A percentile compares a stretch with the other conserved stretches of the same genome.
Conservation (phyloP, 53 echinoderm and acorn worm species). For the Mesocentrotus franciscanus region DNA sequence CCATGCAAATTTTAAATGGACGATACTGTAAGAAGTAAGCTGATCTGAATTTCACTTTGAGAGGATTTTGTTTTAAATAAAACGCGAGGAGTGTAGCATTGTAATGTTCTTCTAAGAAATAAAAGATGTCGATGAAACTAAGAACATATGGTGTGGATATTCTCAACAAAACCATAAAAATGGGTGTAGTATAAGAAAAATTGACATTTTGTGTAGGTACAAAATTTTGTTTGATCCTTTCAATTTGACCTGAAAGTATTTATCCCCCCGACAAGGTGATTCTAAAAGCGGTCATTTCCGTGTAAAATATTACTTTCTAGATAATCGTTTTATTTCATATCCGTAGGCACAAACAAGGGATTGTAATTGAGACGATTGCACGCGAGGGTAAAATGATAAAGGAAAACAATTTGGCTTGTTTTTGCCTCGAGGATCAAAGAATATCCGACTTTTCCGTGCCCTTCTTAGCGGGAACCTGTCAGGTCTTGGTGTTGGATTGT, state of each 20-base stretch:
- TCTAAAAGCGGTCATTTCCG: neutral
- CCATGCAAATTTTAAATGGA: neutral
- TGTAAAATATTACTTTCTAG: constrained; percentile 28
- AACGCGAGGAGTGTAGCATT: too few species aligned
- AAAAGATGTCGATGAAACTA: too few species aligned
- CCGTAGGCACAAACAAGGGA: constrained; percentile 36
- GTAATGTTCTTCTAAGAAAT: too few species aligned
- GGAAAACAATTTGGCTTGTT: constrained; percentile 32
- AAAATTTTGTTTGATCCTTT: neutral
- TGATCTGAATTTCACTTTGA: too few species aligned
- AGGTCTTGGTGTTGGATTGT: neutral
- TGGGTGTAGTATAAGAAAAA: too few species aligned
- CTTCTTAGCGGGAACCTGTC: constrained; percentile 22
- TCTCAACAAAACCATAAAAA: too few species aligned
- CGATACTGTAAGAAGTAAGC: too few species aligned
- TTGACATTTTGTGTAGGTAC: neutral
- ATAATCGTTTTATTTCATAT: constrained; percentile 46
- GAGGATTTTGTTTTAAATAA: too few species aligned
- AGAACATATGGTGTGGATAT: too few species aligned
- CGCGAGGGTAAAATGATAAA: constrained; percentile 13
- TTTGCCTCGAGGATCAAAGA: neutral
- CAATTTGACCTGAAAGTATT: neutral
- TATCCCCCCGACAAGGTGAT: neutral
- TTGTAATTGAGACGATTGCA: constrained; percentile 8
- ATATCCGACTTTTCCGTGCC: neutral